Evolutionary conservation across 2,888 invertebrate genomes (phyloP).

Genomic region (Sminthurides aquaticus): DNA sequence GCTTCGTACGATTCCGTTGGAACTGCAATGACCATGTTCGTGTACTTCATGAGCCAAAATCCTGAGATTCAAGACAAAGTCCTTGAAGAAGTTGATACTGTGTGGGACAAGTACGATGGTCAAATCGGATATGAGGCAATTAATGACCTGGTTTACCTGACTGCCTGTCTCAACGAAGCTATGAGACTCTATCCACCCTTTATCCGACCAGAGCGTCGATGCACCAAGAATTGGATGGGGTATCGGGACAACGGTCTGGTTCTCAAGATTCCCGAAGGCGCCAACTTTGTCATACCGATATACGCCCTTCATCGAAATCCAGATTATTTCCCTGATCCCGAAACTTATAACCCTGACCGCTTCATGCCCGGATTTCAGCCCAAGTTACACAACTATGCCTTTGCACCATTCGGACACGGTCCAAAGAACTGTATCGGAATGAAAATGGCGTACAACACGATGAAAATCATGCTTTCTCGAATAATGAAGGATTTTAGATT

Average conservation of each 20-base stretch:
- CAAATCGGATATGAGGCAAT: constrained; percentile 29
- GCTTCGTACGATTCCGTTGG: constrained; percentile 36
- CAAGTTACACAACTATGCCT: constrained; percentile 26
- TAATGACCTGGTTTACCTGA: constrained; percentile 26
- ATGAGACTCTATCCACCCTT: constrained; percentile 33
- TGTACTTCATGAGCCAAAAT: constrained; percentile 26
- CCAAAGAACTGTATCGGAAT: constrained; percentile 29
- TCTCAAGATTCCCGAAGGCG: constrained; percentile 22
- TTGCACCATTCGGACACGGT: constrained; percentile 31
- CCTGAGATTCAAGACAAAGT: constrained; percentile 26
- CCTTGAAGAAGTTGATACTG: constrained; percentile 31
- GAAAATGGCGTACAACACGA: constrained; percentile 18
- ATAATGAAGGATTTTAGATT: constrained; percentile 22
- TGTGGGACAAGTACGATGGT: constrained; percentile 26
- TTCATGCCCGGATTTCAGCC: constrained; percentile 33
- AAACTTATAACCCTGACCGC: constrained; percentile 27
- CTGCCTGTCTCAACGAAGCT: constrained; percentile 30
- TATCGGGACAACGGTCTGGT: constrained; percentile 16
- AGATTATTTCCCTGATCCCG: constrained; percentile 29
- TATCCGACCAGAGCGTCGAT: constrained; percentile 29
- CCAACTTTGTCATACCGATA: constrained; percentile 28
- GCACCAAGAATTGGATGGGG: constrained; percentile 37
- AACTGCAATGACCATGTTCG: constrained; percentile 18
- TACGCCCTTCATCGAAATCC: constrained; percentile 33
- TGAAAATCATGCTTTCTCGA: neutral